Evolutionary conservation across 2,113 vertebrate species (phyloP).

Genomic region (Synodontis membranacea): DNA sequence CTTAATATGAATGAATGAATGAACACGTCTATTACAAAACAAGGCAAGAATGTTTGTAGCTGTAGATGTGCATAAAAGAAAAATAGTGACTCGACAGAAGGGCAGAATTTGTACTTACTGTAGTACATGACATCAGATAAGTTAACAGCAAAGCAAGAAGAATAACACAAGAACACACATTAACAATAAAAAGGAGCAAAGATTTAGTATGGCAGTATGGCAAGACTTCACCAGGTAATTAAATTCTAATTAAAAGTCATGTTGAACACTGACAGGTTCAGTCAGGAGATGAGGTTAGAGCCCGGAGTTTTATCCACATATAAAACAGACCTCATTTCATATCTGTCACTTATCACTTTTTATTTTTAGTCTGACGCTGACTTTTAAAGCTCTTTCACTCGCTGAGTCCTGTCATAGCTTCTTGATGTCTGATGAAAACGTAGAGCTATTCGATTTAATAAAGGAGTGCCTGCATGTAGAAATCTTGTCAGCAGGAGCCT

Average conservation of each 20-base stretch:
- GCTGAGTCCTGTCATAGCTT: slow-evolving; percentile 10
- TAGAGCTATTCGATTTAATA: slow-evolving; percentile 20
- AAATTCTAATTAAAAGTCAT: slow-evolving; percentile 24
- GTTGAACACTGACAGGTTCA: slow-evolving; percentile 16
- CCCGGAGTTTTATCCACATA: neutral
- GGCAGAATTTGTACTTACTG: neutral
- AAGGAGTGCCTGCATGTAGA: neutral
- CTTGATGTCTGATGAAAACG: slow-evolving; percentile 3
- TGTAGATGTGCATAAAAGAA: neutral
- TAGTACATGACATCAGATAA: neutral
- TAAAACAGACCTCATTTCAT: slow-evolving; percentile 14
- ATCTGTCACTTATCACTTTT: slow-evolving; percentile 21
- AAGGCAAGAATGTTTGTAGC: neutral
- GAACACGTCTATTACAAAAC: neutral
- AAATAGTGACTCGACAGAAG: neutral
- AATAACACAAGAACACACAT: neutral
- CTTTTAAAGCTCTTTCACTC: neutral
- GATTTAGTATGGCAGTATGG: neutral
- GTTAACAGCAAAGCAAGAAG: neutral
- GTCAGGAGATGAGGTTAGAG: slow-evolving; percentile 1
- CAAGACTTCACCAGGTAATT: neutral
- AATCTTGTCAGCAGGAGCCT: slow-evolving; percentile 3
- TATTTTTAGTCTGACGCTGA: slow-evolving; percentile 15
- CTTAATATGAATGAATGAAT: neutral
- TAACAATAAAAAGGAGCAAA: slow-evolving; percentile 1